A percentile compares a stretch with the other conserved stretches of the same genome.
Conservation (phyloP, 2,888 invertebrate genomes). For the Cylloceria caligata region DNA sequence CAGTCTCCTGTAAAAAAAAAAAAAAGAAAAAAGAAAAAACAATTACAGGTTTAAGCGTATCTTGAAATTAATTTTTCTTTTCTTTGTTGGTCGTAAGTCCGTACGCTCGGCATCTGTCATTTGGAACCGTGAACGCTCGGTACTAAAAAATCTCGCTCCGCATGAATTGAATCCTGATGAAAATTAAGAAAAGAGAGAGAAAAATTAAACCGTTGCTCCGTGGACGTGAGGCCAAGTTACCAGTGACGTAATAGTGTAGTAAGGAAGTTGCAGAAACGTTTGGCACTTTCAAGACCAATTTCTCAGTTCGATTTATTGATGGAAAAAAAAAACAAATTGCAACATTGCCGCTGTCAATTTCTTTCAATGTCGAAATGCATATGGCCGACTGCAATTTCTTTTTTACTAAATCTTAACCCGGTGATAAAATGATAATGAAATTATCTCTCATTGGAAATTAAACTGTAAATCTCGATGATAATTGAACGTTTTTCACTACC, state of each 20-base stretch:
- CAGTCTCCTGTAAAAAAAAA: slow-evolving; percentile 77
- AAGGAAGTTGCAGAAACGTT: slow-evolving; percentile 75
- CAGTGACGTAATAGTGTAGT: slow-evolving; percentile 76
- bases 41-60: slow-evolving; percentile 49
- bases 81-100: slow-evolving; percentile 21
- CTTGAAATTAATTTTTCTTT: slow-evolving; percentile 35
- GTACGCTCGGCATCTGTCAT: slow-evolving; percentile 33
- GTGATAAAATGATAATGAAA: slow-evolving; percentile 61
- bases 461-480: slow-evolving; percentile 25
- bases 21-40: too few relatives aligned
- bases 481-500: slow-evolving; percentile 38
- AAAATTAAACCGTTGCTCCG: slow-evolving; percentile 79
- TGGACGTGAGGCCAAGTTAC: slow-evolving; percentile 82
- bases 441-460: slow-evolving; percentile 52
- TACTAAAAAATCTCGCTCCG: slow-evolving; percentile 63
- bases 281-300: slow-evolving; percentile 74
- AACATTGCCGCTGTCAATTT: slow-evolving; percentile 22
- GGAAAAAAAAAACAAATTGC: slow-evolving; percentile 15
- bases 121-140: slow-evolving; percentile 12
- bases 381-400: slow-evolving; percentile 3
- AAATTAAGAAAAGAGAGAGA: slow-evolving; percentile 41
- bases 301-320: slow-evolving; percentile 17
- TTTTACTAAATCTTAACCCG: slow-evolving; percentile 19
- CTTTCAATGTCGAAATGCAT: slow-evolving; percentile 5
- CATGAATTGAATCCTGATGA: slow-evolving; percentile 65